Conservation (phyloP, 1,140 invertebrate species). For the Rhagoletis zephyria region DNA sequence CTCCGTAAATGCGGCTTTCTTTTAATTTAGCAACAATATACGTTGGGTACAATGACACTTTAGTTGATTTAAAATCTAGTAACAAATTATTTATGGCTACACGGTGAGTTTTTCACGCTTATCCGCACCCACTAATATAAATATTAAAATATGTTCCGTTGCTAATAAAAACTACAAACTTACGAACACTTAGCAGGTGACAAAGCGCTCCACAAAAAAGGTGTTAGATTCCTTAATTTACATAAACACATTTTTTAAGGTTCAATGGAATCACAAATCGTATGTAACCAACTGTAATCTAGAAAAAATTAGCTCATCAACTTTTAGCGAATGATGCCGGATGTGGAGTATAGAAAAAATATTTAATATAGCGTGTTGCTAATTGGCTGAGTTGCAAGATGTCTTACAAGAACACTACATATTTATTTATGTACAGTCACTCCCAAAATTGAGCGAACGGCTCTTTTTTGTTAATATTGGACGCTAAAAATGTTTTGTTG, state of each 20-base stretch:
- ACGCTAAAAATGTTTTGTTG: too few relatives aligned
- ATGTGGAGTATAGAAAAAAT: background rate
- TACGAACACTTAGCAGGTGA: background rate
- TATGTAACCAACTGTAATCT: background rate
- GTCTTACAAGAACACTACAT: too few relatives aligned
- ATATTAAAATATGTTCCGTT: too few relatives aligned
- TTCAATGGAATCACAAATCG: background rate
- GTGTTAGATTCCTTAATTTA: background rate
- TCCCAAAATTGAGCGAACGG: too few relatives aligned
- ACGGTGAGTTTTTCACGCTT: too few relatives aligned
- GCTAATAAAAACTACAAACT: background rate
- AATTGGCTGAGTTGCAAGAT: background rate
- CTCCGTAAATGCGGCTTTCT: too few relatives aligned
- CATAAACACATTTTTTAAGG: background rate
- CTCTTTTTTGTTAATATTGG: too few relatives aligned
- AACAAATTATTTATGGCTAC: background rate
- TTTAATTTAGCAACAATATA: too few relatives aligned
- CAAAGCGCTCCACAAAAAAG: background rate
- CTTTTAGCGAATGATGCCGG: background rate
- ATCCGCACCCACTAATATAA: too few relatives aligned
- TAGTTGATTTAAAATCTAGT: background rate
- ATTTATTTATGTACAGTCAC: too few relatives aligned
- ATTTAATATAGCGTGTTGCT: background rate
- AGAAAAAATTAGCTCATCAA: slow-evolving; percentile 5
- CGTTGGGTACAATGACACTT: too few relatives aligned